These are phyloP conservation scores for Hypena proboscidalis DNA, from an alignment of 2,888 invertebrate species.

Conservation along the genomic window DNA sequence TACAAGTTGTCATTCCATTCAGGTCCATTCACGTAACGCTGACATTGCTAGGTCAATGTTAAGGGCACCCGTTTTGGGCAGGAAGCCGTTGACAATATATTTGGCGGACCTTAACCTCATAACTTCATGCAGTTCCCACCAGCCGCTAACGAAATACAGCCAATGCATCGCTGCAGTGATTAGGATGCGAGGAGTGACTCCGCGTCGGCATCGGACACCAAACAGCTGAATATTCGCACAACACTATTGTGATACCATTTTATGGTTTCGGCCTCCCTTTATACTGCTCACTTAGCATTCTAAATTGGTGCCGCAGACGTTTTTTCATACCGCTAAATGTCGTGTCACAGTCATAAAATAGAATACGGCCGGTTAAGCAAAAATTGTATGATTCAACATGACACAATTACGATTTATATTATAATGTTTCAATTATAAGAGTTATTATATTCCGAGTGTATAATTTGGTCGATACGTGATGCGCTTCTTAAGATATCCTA, in stretches of 20 bases:
- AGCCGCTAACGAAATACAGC: constrained; percentile 48
- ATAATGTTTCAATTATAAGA: constrained; percentile 56
- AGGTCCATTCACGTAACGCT: neutral
- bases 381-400: constrained; percentile 63
- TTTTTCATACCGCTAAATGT: constrained; percentile 81
- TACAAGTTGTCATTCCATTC: neutral
- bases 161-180: constrained; percentile 74
- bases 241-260: constrained; percentile 81
- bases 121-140: constrained; percentile 64
- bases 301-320: constrained; percentile 74
- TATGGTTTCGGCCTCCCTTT: constrained; percentile 82
- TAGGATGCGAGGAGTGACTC: constrained; percentile 71
- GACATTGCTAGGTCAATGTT: constrained; percentile 9
- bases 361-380: constrained; percentile 55
- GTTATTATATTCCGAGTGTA: constrained; percentile 44
- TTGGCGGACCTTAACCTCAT: constrained; percentile 53
- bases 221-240: constrained; percentile 82
- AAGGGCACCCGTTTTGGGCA: constrained; percentile 15
- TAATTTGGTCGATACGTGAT: constrained; percentile 49
- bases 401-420: constrained; percentile 59
- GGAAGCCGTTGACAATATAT: constrained; percentile 40
- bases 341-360: constrained; percentile 75
- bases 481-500: constrained; percentile 42
- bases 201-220: constrained; percentile 71
- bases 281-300: constrained; percentile 80